Percentiles rank a stretch among this genome's conserved stretches.
These are phyloP conservation scores for Mimas tiliae DNA, from an alignment of 2,888 invertebrate genomes.

Conservation along the genomic window DNA sequence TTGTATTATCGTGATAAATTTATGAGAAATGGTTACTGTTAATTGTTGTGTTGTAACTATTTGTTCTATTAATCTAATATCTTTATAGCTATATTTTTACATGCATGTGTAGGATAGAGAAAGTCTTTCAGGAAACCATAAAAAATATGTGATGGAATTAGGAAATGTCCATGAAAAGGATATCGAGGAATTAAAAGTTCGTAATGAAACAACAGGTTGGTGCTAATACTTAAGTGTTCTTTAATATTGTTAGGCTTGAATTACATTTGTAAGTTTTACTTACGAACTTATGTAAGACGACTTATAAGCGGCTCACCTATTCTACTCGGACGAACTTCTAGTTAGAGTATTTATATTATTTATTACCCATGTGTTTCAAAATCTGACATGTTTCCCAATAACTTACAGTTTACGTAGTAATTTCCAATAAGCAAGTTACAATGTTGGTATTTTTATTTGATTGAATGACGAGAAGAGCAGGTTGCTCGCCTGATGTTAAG, in stretches of 20 bases:
- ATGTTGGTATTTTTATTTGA: too few relatives aligned
- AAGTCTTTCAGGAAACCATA: slow-evolving; percentile 53
- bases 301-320: too few relatives aligned
- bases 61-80: background rate
- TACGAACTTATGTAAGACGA: too few relatives aligned
- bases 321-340: too few relatives aligned
- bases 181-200: slow-evolving; percentile 58
- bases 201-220: slow-evolving; percentile 67
- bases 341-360: too few relatives aligned
- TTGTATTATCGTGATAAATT: background rate
- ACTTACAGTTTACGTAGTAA: too few relatives aligned
- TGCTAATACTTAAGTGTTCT: slow-evolving; percentile 29
- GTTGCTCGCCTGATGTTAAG: too few relatives aligned
- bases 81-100: slow-evolving; percentile 23
- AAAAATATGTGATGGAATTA: slow-evolving; percentile 55
- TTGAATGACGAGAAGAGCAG: too few relatives aligned
- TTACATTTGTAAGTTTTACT: too few relatives aligned
- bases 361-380: too few relatives aligned
- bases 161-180: slow-evolving; percentile 60
- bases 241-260: background rate
- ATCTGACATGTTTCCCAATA: too few relatives aligned
- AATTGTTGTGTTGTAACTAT: background rate
- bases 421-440: too few relatives aligned
- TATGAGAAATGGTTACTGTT: background rate
- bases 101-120: slow-evolving; percentile 62